Base-by-base conservation (phyloP, 2,797 vertebrate species). In the Molossus alvarezi region DNA sequence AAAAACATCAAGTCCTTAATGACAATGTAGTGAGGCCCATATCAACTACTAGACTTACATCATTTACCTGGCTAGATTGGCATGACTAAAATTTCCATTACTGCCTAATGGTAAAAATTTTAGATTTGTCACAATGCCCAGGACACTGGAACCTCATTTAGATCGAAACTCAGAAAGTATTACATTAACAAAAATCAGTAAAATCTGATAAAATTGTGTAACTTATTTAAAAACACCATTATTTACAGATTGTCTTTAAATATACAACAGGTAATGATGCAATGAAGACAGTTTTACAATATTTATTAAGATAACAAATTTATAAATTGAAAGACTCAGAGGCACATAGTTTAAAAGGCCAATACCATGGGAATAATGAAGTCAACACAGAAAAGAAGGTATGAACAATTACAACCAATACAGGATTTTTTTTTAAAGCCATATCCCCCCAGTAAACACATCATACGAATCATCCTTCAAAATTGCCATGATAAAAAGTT, bases 251-350 rank as follows among this genome's bases (percentile, higher is more conserved):
- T 93, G 94, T 94, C 81, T 73, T 97, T 69, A 92, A 97, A 97
- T n/a, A 97, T 95, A 37, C 62, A 97, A 96, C 69, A 97, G 76
- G 91, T 98, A 98, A 98, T 95, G 95, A 98, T 97, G 97, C 98
- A 98, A 90, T 94, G 95, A 98, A 98, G 98, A 98, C 53, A 86
- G 98, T 98, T 99, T 98, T 98, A 98, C 97, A 98, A 94, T 97
- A 98, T 99, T 99, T 99, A 99, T 99, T 99, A 98, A 98, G 98
- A 98, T 98, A 98, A 98, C 98, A 98, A 98, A 98, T 99, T 98
- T 98, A 98, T 98, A 98, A 99, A 98, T 98, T 98, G 98, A 98
- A 98, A 98, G 98, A 98, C 97, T 98, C 96, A 98, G 98, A 99
- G 98, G 98, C 98, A 99, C 98, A 98, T 98, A 98, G 98, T 98